phyloP scores from a whole-genome alignment of 2,113 vertebrate species.

The Leptobrachium ailaonicum region DNA sequence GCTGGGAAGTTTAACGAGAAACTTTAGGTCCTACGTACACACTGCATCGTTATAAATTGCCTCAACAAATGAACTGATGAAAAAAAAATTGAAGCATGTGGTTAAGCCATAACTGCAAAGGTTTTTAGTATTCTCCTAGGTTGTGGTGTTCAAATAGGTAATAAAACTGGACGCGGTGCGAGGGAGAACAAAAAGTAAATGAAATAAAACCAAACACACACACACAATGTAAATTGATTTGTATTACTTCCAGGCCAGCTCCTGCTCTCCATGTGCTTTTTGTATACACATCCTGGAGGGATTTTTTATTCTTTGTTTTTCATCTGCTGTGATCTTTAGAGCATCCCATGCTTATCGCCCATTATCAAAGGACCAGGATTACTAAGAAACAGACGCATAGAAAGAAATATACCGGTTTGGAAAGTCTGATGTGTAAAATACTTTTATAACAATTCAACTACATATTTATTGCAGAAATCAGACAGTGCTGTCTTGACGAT shows the following conservation, averaged over 20 bases:
- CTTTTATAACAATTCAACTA: too few relatives aligned
- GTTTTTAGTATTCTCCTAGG: background rate
- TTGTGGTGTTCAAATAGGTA: constrained; percentile 30
- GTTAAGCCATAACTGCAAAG: constrained; percentile 20
- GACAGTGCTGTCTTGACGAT: too few relatives aligned
- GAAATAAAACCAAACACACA: background rate
- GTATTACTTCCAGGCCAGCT: constrained; percentile 24
- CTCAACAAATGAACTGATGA: background rate
- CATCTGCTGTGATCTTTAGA: constrained; percentile 11
- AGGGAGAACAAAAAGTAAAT: constrained; percentile 11
- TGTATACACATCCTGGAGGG: constrained; percentile 44
- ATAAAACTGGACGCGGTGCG: constrained; percentile 23
- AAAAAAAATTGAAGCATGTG: background rate
- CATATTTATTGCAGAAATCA: too few relatives aligned
- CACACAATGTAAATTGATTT: constrained; percentile 2
- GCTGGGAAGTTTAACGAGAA: constrained; percentile 26
- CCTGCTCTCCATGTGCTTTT: constrained; percentile 29
- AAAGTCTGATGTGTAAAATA: too few relatives aligned
- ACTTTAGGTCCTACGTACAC: constrained; percentile 24
- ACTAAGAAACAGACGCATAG: too few relatives aligned
- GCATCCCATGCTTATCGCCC: too few relatives aligned
- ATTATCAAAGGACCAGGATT: too few relatives aligned
- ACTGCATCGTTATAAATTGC: background rate
- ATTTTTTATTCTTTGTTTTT: background rate
- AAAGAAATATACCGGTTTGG: too few relatives aligned